Base-by-base conservation (phyloP, 2,797 vertebrate species). In the Eospalax fontanierii region DNA sequence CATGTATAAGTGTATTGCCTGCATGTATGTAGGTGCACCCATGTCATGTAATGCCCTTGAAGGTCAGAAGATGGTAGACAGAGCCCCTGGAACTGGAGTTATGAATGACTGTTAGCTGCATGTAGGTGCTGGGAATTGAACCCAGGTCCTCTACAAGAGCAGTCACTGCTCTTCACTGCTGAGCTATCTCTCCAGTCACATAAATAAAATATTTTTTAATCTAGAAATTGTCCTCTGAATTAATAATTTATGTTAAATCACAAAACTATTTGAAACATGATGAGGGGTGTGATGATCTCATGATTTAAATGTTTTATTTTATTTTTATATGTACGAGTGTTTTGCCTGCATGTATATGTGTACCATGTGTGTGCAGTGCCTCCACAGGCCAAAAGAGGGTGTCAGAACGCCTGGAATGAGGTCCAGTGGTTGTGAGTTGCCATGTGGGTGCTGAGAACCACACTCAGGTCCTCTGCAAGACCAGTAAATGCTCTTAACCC, bases 261-360 rank as follows among this genome's bases (percentile, higher is more conserved):
- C 46, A 54, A 91, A 86, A 21, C 93, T 61, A 85, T 66, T 90
- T 87, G 92, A 75, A 87, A 18, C 2, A 14, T 12, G 19, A 24
- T 33, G 79, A n/a, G 74, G 12, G 75, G 26, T 50, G 11, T 50
- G 46, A 50, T 6, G 46, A 50, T 50, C 46, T 50, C 46, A 50
- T 50, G 46, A 6, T 50, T 50, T 50, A n/a, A n/a, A n/a, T n/a
- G 46, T 50, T 50, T 50, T 50, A 50, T 50, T 50, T 50, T 50
- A 50, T 50, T 50, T 50, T 50, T 50, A 11, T 50, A 11, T 50
- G 46, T 50, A 50, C 11, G 46, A 50, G 46, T 50, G 46, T 50
- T 50, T 50, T 50, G 46, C 46, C 46, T 50, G 46, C 46, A 50
- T 50, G 46, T 50, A 50, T 50, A 50, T 50, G 46, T 50, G 46